A percentile compares a stretch with the other conserved stretches of the same genome.
These are phyloP conservation scores for Caenorhabditis sp. DNA, from an alignment of 2,888 invertebrate species.

Conservation along the genomic window DNA sequence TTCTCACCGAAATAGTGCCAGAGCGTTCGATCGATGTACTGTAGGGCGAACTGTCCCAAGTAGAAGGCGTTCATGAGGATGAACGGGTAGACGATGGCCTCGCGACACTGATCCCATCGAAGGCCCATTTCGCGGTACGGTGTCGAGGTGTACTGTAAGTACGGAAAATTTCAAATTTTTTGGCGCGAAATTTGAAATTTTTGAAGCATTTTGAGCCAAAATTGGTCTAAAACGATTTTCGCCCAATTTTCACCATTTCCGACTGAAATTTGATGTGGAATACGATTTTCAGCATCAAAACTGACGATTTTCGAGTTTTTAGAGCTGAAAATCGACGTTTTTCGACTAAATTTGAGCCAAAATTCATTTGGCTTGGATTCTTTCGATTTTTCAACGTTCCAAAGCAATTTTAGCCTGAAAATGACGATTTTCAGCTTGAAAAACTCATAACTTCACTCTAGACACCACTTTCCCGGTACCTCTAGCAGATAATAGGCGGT, in stretches of 20 bases:
- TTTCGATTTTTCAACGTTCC: background rate
- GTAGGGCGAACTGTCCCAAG: conserved; percentile 74
- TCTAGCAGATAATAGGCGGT: conserved; percentile 62
- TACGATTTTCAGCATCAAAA: too few species aligned
- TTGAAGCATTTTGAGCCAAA: conserved; percentile 4
- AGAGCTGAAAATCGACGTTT: too few species aligned
- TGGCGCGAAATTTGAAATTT: conserved; percentile 1
- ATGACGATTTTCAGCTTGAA: background rate
- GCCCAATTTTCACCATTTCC: too few species aligned
- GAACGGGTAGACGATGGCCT: conserved; percentile 67
- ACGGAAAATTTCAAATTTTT: background rate
- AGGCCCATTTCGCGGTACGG: conserved; percentile 76
- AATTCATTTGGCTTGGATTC: too few species aligned
- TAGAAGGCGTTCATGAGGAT: conserved; percentile 73
- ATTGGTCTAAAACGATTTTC: too few species aligned
- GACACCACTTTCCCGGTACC: conserved; percentile 17
- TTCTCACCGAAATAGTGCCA: conserved; percentile 68
- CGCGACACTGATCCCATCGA: conserved; percentile 47
- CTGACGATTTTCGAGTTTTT: too few species aligned
- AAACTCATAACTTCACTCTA: background rate
- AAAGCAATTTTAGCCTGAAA: background rate
- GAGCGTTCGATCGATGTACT: conserved; percentile 73
- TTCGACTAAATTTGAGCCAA: too few species aligned
- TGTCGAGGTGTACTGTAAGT: conserved; percentile 44
- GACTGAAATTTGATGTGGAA: too few species aligned